These are phyloP conservation scores for Metaphire vulgaris DNA, from an alignment of 1,140 invertebrate species.

Conservation along the genomic window DNA sequence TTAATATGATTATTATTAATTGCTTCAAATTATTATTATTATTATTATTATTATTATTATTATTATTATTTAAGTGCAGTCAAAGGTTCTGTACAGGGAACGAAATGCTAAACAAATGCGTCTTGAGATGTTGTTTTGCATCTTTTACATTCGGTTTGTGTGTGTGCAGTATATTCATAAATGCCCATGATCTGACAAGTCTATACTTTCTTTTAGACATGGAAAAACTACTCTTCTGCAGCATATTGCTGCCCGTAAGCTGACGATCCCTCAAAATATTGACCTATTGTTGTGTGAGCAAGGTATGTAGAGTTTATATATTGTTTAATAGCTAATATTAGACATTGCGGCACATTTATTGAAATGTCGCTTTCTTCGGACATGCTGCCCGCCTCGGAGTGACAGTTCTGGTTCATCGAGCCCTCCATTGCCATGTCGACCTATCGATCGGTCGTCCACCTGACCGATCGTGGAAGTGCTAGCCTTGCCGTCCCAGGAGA, in stretches of 20 bases:
- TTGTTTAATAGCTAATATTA: not conserved
- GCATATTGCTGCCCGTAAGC: slow-evolving; percentile 78
- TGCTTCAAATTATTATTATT: not conserved
- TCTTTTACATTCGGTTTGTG: no score
- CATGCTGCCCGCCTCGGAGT: no score
- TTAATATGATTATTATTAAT: slow-evolving; percentile 7
- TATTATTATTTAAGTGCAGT: no score
- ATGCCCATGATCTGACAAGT: no score
- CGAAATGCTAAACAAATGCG: no score
- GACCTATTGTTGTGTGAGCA: slow-evolving; percentile 98
- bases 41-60: not conserved
- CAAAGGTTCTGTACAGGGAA: no score
- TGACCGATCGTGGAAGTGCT: not conserved
- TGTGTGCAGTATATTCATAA: no score
- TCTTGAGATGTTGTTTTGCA: no score
- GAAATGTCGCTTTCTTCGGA: not conserved
- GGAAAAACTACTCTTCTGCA: slow-evolving; percentile 97
- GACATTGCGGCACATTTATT: not conserved
- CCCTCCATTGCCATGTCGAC: no score
- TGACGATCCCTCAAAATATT: slow-evolving; percentile 90
- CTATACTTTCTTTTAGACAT: slow-evolving; percentile 63
- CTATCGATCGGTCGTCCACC: no score
- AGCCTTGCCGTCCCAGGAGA: not conserved
- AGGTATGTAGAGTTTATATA: slow-evolving; percentile 45
- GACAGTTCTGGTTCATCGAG: no score